These are phyloP conservation scores for Garra rufa DNA, from an alignment of 2,113 vertebrate genomes.

Conservation along the genomic window DNA sequence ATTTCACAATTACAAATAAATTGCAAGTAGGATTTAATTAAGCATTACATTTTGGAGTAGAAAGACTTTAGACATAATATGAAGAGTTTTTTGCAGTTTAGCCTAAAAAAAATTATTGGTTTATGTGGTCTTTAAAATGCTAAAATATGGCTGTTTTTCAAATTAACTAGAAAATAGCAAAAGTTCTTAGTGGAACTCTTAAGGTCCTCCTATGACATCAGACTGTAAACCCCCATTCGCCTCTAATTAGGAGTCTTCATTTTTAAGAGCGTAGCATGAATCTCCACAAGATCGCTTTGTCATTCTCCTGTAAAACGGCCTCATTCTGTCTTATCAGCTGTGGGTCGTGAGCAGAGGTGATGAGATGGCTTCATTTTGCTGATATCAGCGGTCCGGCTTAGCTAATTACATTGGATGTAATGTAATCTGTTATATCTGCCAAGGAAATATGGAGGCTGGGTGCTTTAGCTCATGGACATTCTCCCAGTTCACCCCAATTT, in stretches of 20 bases:
- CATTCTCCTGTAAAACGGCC: slow-evolving; percentile 31
- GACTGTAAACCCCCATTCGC: not conserved
- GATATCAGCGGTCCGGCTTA: slow-evolving; percentile 44
- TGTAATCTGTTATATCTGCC: slow-evolving; percentile 36
- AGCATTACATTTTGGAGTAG: too few species aligned
- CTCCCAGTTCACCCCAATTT: not conserved
- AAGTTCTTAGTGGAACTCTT: not conserved
- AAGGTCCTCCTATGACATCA: not conserved
- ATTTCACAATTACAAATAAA: too few species aligned
- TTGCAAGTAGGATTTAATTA: too few species aligned
- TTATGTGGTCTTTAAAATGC: not conserved
- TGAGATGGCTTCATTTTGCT: slow-evolving; percentile 40
- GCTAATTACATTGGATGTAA: slow-evolving; percentile 42
- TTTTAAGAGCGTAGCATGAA: not conserved
- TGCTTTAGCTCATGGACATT: not conserved
- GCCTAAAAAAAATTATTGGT: too few species aligned
- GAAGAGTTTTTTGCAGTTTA: too few species aligned
- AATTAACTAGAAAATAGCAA: not conserved
- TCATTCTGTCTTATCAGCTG: slow-evolving; percentile 50
- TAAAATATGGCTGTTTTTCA: not conserved
- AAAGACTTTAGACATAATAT: too few species aligned
- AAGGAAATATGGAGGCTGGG: not conserved
- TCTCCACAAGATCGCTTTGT: not conserved
- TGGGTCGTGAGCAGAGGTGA: slow-evolving; percentile 23
- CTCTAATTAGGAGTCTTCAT: not conserved